These are phyloP conservation scores for Palythoa heliodiscus DNA, from an alignment of 92 coral and sea anemone species.

Conservation along the genomic window DNA sequence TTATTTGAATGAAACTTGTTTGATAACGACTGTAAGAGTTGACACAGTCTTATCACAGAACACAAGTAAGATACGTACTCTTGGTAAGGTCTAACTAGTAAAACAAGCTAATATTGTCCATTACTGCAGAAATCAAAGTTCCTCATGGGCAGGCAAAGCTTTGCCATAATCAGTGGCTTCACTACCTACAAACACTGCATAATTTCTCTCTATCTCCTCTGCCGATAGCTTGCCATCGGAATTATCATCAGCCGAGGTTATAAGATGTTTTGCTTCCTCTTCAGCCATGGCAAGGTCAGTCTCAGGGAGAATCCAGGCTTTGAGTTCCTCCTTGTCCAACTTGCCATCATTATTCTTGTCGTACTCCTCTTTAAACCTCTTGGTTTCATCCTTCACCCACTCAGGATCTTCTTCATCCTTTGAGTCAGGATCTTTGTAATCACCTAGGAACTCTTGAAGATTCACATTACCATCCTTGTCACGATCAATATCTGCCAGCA, in stretches of 20 bases:
- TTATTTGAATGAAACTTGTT: neutral
- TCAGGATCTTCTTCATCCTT: slow-evolving; percentile 74
- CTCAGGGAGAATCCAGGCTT: slow-evolving; percentile 93
- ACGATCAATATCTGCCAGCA: slow-evolving; percentile 79
- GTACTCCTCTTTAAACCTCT: slow-evolving; percentile 85
- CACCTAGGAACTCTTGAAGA: slow-evolving; percentile 93
- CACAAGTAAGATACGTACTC: neutral
- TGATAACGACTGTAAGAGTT: neutral
- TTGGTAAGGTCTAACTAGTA: neutral
- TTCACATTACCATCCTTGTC: slow-evolving; percentile 87
- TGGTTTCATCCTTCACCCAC: slow-evolving; percentile 93
- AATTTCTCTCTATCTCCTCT: slow-evolving; percentile 83
- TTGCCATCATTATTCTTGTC: slow-evolving; percentile 95
- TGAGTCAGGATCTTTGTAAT: slow-evolving; percentile 78
- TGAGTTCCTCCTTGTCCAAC: slow-evolving; percentile 84
- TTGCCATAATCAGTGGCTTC: slow-evolving; percentile 99
- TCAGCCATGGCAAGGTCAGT: slow-evolving; percentile 87
- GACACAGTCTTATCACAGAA: neutral
- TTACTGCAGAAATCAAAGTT: slow-evolving; percentile 51
- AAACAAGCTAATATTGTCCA: neutral
- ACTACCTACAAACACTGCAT: slow-evolving; percentile 95
- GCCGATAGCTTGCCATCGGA: slow-evolving; percentile 88
- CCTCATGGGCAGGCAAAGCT: slow-evolving; percentile 82
- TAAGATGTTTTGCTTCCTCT: slow-evolving; percentile 87
- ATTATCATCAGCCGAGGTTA: slow-evolving; percentile 81